A percentile compares a stretch with the other conserved stretches of the same genome.
Conservation (phyloP, 2,888 invertebrate species). For the Crioceris asparagi region DNA sequence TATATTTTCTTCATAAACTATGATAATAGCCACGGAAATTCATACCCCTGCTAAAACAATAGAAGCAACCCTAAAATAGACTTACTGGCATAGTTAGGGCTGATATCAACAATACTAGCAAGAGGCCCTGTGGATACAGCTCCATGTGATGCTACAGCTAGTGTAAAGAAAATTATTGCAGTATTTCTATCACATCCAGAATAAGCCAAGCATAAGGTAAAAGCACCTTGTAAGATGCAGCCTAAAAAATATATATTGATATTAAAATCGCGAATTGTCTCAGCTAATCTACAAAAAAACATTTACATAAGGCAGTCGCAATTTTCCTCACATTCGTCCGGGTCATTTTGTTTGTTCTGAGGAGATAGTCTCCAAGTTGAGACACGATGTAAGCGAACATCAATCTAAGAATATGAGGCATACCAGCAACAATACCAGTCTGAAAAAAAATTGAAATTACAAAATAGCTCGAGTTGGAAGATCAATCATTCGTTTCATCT, state of each 20-base stretch:
- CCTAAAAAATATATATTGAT: conserved; percentile 31
- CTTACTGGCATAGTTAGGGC: conserved; percentile 50
- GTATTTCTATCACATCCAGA: conserved; percentile 50
- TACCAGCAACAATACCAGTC: conserved; percentile 53
- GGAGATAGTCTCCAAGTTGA: conserved; percentile 46
- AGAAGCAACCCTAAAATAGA: too few species aligned
- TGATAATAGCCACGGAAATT: too few species aligned
- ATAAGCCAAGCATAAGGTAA: conserved; percentile 50
- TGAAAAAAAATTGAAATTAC: conserved; percentile 26
- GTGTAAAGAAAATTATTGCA: conserved; percentile 49
- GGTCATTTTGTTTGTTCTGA: conserved; percentile 45
- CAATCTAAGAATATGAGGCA: conserved; percentile 51
- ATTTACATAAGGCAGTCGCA: conserved; percentile 49
- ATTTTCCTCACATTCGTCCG: conserved; percentile 53
- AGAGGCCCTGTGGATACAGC: conserved; percentile 56
- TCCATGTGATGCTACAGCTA: conserved; percentile 54
- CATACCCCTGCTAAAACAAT: too few species aligned
- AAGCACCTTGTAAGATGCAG: conserved; percentile 49
- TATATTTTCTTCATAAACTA: too few species aligned
- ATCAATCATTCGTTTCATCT: too few species aligned
- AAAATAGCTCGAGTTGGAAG: background rate
- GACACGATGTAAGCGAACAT: conserved; percentile 48
- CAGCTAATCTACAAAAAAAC: too few species aligned
- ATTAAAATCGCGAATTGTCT: background rate
- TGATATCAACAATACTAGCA: conserved; percentile 55